phyloP scores from a whole-genome alignment of 2,113 vertebrate species.

The Cyprinus carpio region DNA sequence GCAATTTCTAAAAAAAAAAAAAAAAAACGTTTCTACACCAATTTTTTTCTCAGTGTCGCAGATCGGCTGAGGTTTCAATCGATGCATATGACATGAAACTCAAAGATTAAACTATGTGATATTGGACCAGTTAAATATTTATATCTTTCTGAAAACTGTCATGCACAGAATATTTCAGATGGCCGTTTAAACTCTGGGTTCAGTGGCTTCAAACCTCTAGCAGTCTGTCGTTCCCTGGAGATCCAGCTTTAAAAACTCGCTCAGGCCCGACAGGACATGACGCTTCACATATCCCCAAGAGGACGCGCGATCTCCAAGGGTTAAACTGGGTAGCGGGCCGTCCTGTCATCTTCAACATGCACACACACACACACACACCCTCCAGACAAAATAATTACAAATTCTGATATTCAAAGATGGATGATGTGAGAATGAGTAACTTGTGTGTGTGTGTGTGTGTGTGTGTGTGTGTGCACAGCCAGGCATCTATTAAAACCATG shows the following conservation, averaged over 20 bases:
- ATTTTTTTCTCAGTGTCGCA: too few relatives aligned
- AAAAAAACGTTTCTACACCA: too few relatives aligned
- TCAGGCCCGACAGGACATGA: neutral
- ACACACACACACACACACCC: constrained; percentile 28
- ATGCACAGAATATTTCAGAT: neutral
- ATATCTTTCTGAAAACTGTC: neutral
- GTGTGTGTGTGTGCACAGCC: neutral
- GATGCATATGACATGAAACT: neutral
- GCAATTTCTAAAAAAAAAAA: too few relatives aligned
- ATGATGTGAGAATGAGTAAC: constrained; percentile 13
- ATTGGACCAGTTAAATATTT: neutral
- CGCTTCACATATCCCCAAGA: neutral
- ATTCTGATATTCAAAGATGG: constrained; percentile 11
- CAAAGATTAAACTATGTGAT: neutral
- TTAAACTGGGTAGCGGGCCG: constrained; percentile 2
- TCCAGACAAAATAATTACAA: constrained; percentile 35
- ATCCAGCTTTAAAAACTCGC: neutral
- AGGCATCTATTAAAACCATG: neutral
- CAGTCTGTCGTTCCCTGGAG: neutral
- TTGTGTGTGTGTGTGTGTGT: constrained; percentile 7
- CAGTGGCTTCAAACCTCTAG: neutral
- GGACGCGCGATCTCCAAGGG: neutral
- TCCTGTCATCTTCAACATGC: neutral
- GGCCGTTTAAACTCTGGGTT: neutral
- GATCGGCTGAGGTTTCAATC: neutral